Evolutionary conservation across 2,888 invertebrate genomes (phyloP).

Genomic region (Erynnis tages): DNA sequence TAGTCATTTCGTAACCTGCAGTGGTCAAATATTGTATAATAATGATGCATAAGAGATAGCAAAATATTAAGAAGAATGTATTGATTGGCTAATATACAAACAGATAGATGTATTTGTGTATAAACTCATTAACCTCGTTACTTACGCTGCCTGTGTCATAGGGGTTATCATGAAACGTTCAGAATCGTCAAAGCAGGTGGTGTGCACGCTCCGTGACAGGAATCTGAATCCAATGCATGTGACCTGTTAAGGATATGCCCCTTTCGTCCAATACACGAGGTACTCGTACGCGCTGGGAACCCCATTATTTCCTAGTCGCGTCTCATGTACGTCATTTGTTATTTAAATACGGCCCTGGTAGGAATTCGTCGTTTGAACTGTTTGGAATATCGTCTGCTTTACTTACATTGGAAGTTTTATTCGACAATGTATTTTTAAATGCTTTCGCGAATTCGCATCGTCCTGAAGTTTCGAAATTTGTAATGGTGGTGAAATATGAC

Average conservation of each 20-base stretch:
- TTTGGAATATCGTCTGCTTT: not conserved
- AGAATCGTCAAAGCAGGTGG: conserved; percentile 64
- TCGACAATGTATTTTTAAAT: too few species aligned
- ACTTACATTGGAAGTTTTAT: too few species aligned
- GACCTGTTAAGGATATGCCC: conserved; percentile 47
- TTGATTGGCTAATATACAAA: too few species aligned
- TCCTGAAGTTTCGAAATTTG: too few species aligned
- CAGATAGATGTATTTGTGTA: too few species aligned
- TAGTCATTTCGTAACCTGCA: too few species aligned
- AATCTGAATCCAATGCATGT: conserved; percentile 46
- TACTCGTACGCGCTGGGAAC: conserved; percentile 25
- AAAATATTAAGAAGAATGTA: too few species aligned
- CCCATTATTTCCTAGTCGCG: conserved; percentile 46
- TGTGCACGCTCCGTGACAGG: conserved; percentile 63
- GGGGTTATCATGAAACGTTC: conserved; percentile 15
- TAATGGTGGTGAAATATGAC: too few species aligned
- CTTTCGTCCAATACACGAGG: conserved; percentile 16
- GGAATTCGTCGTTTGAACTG: conserved; percentile 36
- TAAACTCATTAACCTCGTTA: conserved; percentile 3
- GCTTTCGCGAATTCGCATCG: too few species aligned
- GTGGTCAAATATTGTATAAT: too few species aligned
- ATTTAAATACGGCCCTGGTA: conserved; percentile 47
- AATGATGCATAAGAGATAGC: too few species aligned
- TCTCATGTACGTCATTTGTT: conserved; percentile 48
- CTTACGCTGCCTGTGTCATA: conserved; percentile 4